Evolutionary conservation across 2,888 invertebrate species (phyloP).

Genomic region (Thereva nobilitata): DNA sequence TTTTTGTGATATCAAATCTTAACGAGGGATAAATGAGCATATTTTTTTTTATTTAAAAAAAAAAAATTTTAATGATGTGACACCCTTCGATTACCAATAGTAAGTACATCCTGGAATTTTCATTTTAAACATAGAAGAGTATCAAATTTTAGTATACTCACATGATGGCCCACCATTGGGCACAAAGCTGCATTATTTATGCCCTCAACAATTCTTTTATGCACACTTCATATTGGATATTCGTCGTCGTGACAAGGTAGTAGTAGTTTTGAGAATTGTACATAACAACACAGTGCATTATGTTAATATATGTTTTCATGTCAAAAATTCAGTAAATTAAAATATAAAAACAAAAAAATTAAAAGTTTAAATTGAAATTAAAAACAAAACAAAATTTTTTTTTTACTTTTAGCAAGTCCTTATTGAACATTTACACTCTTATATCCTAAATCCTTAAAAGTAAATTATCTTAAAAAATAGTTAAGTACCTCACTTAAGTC

Average conservation of each 20-base stretch:
- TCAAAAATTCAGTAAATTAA: conserved; percentile 29
- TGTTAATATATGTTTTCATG: conserved; percentile 43
- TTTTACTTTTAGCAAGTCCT: conserved; percentile 3
- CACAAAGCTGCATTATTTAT: conserved; percentile 10
- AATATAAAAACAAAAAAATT: conserved; percentile 16
- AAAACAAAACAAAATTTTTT: conserved; percentile 16
- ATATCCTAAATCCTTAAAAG: not conserved
- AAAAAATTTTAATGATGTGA: conserved; percentile 2
- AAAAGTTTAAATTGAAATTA: conserved; percentile 28
- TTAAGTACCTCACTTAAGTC: conserved; percentile 73
- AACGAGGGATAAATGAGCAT: no score
- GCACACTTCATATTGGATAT: conserved; percentile 22
- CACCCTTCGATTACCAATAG: conserved; percentile 6
- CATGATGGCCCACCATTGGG: conserved; percentile 13
- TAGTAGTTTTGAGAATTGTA: conserved; percentile 44
- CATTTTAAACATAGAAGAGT: conserved; percentile 21
- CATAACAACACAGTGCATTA: conserved; percentile 46
- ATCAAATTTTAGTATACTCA: conserved; percentile 27
- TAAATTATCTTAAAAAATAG: conserved; percentile 35
- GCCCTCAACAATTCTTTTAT: conserved; percentile 16
- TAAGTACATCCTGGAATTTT: conserved; percentile 5
- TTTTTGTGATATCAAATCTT: not conserved
- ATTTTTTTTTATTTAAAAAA: no score
- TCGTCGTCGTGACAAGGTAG: conserved; percentile 41
- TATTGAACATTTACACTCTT: conserved; percentile 3